These are phyloP conservation scores for Tachina grossa DNA, from an alignment of 2,888 invertebrate genomes.

Conservation along the genomic window DNA sequence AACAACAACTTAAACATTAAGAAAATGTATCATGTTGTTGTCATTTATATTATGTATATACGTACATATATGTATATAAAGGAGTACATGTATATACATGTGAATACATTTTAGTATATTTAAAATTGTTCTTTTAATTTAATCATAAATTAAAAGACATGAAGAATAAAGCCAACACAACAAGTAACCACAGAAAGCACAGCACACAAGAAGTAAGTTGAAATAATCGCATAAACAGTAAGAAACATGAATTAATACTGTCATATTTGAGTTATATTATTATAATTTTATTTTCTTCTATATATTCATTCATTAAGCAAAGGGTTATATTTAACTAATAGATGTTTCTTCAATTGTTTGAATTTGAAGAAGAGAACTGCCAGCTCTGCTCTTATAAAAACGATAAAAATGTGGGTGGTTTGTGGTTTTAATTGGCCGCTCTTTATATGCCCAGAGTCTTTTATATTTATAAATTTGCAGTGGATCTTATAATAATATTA, in stretches of 20 bases:
- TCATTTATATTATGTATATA: slow-evolving; percentile 48
- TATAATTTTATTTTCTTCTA: background rate
- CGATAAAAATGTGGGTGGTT: slow-evolving; percentile 47
- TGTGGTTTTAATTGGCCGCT: slow-evolving; percentile 36
- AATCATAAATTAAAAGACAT: slow-evolving; percentile 61
- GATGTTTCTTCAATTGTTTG: slow-evolving; percentile 26
- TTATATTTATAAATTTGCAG: slow-evolving; percentile 7
- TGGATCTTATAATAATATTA: background rate
- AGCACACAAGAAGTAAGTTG: background rate
- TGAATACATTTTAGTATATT: slow-evolving; percentile 39
- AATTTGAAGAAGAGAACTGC: background rate
- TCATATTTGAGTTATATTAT: slow-evolving; percentile 28
- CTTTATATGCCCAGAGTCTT: slow-evolving; percentile 1
- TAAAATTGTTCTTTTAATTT: slow-evolving; percentile 61
- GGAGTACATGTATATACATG: background rate
- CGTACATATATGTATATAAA: background rate
- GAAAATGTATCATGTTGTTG: slow-evolving; percentile 61
- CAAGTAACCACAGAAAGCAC: background rate
- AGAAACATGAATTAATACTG: slow-evolving; percentile 36
- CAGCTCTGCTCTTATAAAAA: background rate
- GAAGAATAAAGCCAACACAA: slow-evolving; percentile 23
- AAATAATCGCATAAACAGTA: slow-evolving; percentile 23
- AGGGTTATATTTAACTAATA: slow-evolving; percentile 51
- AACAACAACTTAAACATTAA: slow-evolving; percentile 51
- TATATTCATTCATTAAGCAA: background rate